Base-by-base conservation (phyloP, 2,888 invertebrate species). In the Apeira syringaria region DNA sequence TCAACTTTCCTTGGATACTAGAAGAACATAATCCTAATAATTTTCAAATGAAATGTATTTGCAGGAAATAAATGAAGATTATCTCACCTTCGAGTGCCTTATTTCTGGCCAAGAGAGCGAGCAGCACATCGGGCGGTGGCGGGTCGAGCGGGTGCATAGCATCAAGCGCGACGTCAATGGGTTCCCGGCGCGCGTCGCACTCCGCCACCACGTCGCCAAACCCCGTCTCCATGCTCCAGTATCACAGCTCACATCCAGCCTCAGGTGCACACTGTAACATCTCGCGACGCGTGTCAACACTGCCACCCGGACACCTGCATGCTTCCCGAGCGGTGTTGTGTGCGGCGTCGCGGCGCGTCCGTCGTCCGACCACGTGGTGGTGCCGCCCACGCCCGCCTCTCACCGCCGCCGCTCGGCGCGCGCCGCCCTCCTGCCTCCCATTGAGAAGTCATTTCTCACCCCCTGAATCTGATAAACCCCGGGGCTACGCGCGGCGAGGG, bases 51-150 rank as follows among this genome's bases (percentile, higher is more conserved):
- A n/a, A n/a, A n/a, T n/a, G n/a, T n/a, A n/a, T n/a, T n/a, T n/a
- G n/a, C n/a, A n/a, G n/a, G n/a, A n/a, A n/a, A n/a, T n/a, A n/a
- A n/a, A n/a, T n/a, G n/a, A n/a, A n/a, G n/a, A n/a, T n/a, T 5
- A 36, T 64, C 92, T 91, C 91, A 97, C 97, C 97, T 96, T 97
- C 97, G 30, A 97, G 91, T 47, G 95, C 94, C 83, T 97, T 96
- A 83, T 97, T 97, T 74, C 96, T 92, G 24, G 96, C 95, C 48
- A 97, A 91, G 41, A 97, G 91, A 6, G 97, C 96, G 31, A 97
- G 91, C 38, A 97, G 91, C 56, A 97, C 95, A 73, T 97, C 97
- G 11, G 96, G 95, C 75, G 95, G 95, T 47, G 95, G 95, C 65
- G 88, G 88, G 44, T 87, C 86, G 35, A 88, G 64, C 31, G 80